Conservation (phyloP, 1,140 invertebrate species). For the Colletes latitarsis region DNA sequence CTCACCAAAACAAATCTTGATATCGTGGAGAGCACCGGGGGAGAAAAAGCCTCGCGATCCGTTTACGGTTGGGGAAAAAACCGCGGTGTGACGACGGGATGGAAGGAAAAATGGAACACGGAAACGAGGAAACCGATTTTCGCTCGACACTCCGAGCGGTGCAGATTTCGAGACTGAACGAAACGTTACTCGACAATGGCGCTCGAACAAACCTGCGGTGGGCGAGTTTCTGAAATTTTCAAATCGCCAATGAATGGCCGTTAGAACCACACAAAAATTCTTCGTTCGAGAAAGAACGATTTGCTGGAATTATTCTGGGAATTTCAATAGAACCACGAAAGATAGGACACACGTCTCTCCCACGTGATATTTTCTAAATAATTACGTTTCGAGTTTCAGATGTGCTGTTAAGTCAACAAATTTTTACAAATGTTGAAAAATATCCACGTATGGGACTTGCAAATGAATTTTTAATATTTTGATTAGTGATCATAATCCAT, state of each 20-base stretch:
- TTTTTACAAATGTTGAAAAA: too few relatives aligned
- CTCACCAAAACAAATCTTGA: constrained; percentile 50
- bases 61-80: constrained; percentile 8
- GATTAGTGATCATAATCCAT: too few relatives aligned
- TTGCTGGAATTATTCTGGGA: neutral
- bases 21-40: neutral
- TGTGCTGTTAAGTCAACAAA: neutral
- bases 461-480: too few relatives aligned
- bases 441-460: too few relatives aligned
- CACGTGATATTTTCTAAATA: constrained; percentile 26
- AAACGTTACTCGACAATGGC: constrained; percentile 34
- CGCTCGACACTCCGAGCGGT: neutral
- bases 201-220: neutral
- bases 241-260: constrained; percentile 12
- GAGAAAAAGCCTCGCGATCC: neutral
- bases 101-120: neutral
- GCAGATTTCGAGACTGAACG: neutral
- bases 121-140: constrained; percentile 19
- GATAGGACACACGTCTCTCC: neutral
- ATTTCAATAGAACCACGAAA: neutral
- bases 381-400: constrained; percentile 19
- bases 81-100: neutral
- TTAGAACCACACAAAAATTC: constrained; percentile 8
- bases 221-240: constrained; percentile 32
- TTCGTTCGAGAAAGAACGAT: constrained; percentile 19